phyloP scores from a whole-genome alignment of 1,140 invertebrate genomes.

The Bombus superbus region DNA sequence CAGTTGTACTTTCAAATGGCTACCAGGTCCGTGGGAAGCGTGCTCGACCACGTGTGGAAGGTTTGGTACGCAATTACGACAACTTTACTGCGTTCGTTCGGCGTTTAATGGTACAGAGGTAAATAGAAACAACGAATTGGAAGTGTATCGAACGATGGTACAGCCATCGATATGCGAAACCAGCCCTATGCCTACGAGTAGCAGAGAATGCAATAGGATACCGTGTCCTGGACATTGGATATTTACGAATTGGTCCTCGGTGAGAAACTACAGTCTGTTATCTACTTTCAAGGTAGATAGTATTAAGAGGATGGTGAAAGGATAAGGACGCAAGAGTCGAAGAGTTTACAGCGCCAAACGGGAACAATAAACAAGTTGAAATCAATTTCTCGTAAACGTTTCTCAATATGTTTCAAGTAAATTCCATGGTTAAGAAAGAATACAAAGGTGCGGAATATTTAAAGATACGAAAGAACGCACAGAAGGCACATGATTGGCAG shows the following conservation, averaged over 20 bases:
- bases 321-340: too few relatives aligned
- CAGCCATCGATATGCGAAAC: slow-evolving; percentile 83
- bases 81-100: slow-evolving; percentile 86
- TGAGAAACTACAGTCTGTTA: slow-evolving; percentile 75
- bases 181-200: slow-evolving; percentile 76
- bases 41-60: slow-evolving; percentile 86
- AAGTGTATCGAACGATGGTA: slow-evolving; percentile 83
- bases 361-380: too few relatives aligned
- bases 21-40: slow-evolving; percentile 85
- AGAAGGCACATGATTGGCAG: too few relatives aligned
- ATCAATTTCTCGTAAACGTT: too few relatives aligned
- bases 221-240: slow-evolving; percentile 88
- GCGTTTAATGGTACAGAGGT: slow-evolving; percentile 67
- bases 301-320: background rate
- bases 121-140: slow-evolving; percentile 68
- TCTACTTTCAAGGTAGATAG: background rate
- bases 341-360: too few relatives aligned
- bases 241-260: slow-evolving; percentile 87
- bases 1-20: slow-evolving; percentile 87
- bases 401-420: too few relatives aligned
- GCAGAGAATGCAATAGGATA: slow-evolving; percentile 85
- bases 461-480: too few relatives aligned
- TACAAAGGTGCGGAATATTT: too few relatives aligned
- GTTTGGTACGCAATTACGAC: slow-evolving; percentile 84
- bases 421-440: too few relatives aligned